These are phyloP conservation scores for Drosophila elegans DNA, from an alignment of 1,140 invertebrate genomes.

Conservation along the genomic window DNA sequence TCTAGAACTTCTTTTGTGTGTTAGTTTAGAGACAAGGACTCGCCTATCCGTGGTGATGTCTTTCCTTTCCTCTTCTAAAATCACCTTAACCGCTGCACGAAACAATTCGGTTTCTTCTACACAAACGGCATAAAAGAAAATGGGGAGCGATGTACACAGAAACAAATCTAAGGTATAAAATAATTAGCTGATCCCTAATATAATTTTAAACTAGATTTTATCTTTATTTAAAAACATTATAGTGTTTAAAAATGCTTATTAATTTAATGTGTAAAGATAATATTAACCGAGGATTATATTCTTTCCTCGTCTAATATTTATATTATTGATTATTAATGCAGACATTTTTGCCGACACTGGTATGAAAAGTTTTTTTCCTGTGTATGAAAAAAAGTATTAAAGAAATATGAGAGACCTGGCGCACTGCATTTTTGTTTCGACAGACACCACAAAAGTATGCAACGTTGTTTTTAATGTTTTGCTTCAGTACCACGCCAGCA, in stretches of 20 bases:
- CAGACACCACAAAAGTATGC: conserved; percentile 68
- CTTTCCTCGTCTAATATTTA: too few species aligned
- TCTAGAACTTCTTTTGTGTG: conserved; percentile 26
- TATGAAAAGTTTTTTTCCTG: neutral
- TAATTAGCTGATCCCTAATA: too few species aligned
- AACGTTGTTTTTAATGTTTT: conserved; percentile 72
- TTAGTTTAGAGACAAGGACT: conserved; percentile 17
- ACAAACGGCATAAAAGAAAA: conserved; percentile 21
- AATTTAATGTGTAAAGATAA: too few species aligned
- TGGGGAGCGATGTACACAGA: neutral
- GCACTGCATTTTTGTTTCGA: conserved; percentile 49
- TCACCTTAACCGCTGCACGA: conserved; percentile 13
- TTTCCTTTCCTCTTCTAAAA: neutral
- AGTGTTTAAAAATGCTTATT: too few species aligned
- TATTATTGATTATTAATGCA: too few species aligned
- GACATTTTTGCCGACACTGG: too few species aligned
- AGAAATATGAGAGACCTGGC: neutral
- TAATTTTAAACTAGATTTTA: too few species aligned
- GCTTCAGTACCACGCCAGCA: conserved; percentile 42
- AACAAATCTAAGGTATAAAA: neutral
- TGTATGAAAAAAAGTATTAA: neutral
- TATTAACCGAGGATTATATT: too few species aligned
- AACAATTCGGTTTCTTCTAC: conserved; percentile 20
- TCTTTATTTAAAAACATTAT: too few species aligned
- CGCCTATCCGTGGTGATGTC: conserved; percentile 3